Evolutionary conservation across 2,797 vertebrate species (phyloP), one percentile per base, ranked within the genome.

Genomic region (Bradypus variegatus): DNA sequence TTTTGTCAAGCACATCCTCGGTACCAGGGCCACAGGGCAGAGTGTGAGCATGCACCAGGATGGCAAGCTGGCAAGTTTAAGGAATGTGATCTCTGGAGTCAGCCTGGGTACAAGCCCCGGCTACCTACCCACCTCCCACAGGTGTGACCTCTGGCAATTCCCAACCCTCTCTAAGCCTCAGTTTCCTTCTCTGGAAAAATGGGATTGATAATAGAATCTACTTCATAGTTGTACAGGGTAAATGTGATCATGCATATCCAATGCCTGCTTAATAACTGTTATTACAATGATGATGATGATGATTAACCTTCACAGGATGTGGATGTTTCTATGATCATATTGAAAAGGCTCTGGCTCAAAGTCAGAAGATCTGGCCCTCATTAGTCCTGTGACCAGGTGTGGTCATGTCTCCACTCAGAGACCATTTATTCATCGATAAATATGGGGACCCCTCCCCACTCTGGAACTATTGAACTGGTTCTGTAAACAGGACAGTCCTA

Each of bases 301-400:
- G 15, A n/a, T n/a, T n/a, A 9, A 36, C 38, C 70, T 60, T 64
- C 77, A 41, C 29, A 8, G 72, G 45, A 23, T 11, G 15, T 1
- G 8, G 33, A 8, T 21, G 36, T 5, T 13, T 16, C 29, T n/a
- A 72, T 7, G 21, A 48, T 3, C 4, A 1, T 14, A 81, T 1
- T 21, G 50, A 69, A 70, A 70, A 48, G 38, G 25, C 15, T 55
- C 38, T 53, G 88, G 53, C 41, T 77, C 72, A 31, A 16, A 21
- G 69, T 77, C 91, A 93, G 88, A 76, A 69, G 41, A 38, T 45
- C 88, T 76, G 77, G 83, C 92, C 87, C 64, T 89, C 81, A 27
- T 13, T 12, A 11, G 87, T 81, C 79, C 70, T 90, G 88, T 4
- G 69, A 50, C 77, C 7, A 19, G 77, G 89, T 23, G 86, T 78